Base-by-base conservation (phyloP, 2,797 vertebrate species). In the Acropternis orthonyx region DNA sequence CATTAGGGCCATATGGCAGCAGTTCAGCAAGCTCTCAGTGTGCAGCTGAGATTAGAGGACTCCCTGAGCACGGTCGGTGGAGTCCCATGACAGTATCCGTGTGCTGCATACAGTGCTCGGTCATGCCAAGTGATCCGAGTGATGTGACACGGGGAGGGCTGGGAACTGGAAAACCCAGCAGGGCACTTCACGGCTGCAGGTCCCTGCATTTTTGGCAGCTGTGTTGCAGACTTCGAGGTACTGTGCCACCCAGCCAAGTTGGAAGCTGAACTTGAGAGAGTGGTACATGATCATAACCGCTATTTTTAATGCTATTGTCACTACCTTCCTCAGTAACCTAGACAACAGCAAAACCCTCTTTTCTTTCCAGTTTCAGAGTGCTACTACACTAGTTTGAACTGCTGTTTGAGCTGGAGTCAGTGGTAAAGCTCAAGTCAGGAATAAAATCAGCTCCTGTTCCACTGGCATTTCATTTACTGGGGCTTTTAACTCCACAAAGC, bases 271-370 rank as follows among this genome's bases (percentile, higher is more conserved):
- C 63, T 90, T 59, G 7, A n/a, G 75, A 92, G 76, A 87, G 75
- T 13, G 34, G 82, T 54, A 68, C 83, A 43, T 1, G 72, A 91
- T 75, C 91, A 65, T 10, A 75, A 76, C 85, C 14, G 10, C 93
- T 94, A 91, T 89, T 95, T 88, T 82, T 94, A 89, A 91, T 79
- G 1, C 92, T 78, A 59, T 55, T 89, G 93, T 94, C 48, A 7
- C 68, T 94, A 80, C 85, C 77, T 96, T 88, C 74, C 85, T 52
- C 94, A 94, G 92, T 96, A 91, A 95, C 95, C 95, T 94, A 96
- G 94, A 94, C 95, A 89, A 94, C 96, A 88, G 96, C 69, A 89
- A 93, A 93, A 72, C 7, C n/a, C 79, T 80, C 37, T 41, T 54
- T 92, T 58, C 69, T 94, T 83, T 46, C 88, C 76, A 69, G 84